Evolutionary conservation across 2,888 invertebrate species (phyloP), one percentile per base, ranked within the genome.

Genomic region (Cosmopolites sordidus): DNA sequence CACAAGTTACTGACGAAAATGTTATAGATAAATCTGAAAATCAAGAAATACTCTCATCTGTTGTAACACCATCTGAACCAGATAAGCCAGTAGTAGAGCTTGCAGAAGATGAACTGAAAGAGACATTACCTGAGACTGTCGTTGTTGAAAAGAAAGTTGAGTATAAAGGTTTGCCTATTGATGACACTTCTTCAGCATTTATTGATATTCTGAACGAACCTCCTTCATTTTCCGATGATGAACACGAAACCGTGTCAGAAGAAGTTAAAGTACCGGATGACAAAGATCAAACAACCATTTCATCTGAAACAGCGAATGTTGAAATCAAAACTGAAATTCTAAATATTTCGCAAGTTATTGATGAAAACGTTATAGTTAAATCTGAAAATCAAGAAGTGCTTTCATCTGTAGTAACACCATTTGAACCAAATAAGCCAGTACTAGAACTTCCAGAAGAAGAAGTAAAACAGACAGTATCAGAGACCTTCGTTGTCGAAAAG

Each of bases 171-270:
- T 46, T 64, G 33, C 63, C 66, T n/a, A 33, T 33, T 4, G 33
- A 33, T 33, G 33, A 33, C 3, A 33, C n/a, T 9, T 33, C 33
- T 9, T 3, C 33, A 9, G 33, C 11, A 6, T 33, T 33, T 33
- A 3, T 17, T n/a, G 16, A 40, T 14, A 50, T 67, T 17, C 43
- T 69, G 29, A 69, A 71, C 60, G 67, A 70, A 48, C 65, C 67
- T 17, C 64, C 67, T 49, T 58, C 56, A 30, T 60, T 69, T 50
- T 66, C 67, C 17, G 69, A 67, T 57, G 68, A 68, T 15, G 46
- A 54, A 17, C 12, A 46, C 12, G n/a, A 15, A 16, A 16, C 17
- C 5, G 16, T 8, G 8, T 3, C 22, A 5, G 43, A 33, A 33
- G 33, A 33, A 12, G 6, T 6, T 6, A 27, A 27, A 27, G 27